These are phyloP conservation scores for Trissolcus brochymenae DNA, from an alignment of 2,888 invertebrate species.

Conservation along the genomic window DNA sequence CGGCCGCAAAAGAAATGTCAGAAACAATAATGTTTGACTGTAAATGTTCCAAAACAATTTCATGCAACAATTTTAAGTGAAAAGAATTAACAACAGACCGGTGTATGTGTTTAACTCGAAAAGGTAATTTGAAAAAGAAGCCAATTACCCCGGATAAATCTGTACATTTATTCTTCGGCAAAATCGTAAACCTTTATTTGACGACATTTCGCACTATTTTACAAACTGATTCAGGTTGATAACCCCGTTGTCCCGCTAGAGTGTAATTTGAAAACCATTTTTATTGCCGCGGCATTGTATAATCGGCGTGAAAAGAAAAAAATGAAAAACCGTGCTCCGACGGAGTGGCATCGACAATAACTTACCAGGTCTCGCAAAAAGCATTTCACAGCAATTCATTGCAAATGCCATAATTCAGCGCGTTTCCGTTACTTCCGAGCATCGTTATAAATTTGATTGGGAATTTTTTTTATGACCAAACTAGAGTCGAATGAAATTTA, in stretches of 20 bases:
- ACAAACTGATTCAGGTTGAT: conserved; percentile 47
- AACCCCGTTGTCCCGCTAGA: conserved; percentile 51
- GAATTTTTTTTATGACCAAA: conserved; percentile 27
- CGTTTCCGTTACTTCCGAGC: conserved; percentile 43
- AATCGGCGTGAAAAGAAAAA: conserved; percentile 35
- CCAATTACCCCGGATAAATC: conserved; percentile 33
- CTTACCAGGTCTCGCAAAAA: conserved; percentile 35
- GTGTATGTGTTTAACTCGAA: conserved; percentile 14
- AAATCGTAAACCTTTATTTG: conserved; percentile 47
- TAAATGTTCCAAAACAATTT: neutral
- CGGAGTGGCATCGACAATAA: conserved; percentile 43
- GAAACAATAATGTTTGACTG: too few relatives aligned
- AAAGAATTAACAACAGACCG: conserved; percentile 34
- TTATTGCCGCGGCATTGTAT: conserved; percentile 43
- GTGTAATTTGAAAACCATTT: conserved; percentile 38
- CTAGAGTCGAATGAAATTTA: neutral
- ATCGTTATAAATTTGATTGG: conserved; percentile 40
- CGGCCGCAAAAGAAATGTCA: too few relatives aligned
- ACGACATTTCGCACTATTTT: conserved; percentile 49
- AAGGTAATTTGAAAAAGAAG: conserved; percentile 25
- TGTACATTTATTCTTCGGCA: conserved; percentile 25
- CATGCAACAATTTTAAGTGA: conserved; percentile 8
- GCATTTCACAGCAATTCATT: conserved; percentile 32
- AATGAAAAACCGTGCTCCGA: neutral
- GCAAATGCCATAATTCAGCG: conserved; percentile 45